These are phyloP conservation scores for Anseranas semipalmata DNA, from an alignment of 2,113 vertebrate genomes.

Conservation along the genomic window DNA sequence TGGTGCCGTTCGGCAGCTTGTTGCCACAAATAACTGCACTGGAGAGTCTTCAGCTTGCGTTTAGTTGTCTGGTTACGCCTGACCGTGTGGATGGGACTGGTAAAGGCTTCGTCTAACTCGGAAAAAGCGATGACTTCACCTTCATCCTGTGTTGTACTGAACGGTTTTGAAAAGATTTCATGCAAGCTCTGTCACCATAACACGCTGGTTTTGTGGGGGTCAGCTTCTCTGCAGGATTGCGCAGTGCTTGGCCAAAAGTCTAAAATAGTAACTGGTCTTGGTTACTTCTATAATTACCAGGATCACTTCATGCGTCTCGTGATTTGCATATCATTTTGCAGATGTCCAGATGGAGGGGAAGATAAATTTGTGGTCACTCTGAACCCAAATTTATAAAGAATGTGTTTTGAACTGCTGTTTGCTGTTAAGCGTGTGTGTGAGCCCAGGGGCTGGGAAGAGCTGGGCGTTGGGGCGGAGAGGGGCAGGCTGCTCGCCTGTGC, in stretches of 20 bases:
- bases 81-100: background rate
- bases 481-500: background rate
- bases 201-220: background rate
- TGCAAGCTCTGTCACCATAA: background rate
- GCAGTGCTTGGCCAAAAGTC: background rate
- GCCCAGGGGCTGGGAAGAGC: background rate
- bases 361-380: background rate
- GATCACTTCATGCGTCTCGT: background rate
- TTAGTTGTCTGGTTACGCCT: background rate
- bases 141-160: fast-evolving
- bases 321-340: conserved; percentile 14
- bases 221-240: background rate
- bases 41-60: background rate
- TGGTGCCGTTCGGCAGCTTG: background rate
- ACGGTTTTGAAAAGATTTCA: background rate
- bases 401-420: background rate
- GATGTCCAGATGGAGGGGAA: background rate
- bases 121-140: fast-evolving
- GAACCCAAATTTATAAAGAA: background rate
- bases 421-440: background rate
- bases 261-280: background rate
- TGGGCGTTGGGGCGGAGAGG: fast-evolving
- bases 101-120: fast-evolving
- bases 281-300: background rate
- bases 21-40: background rate